A percentile compares a stretch with the other conserved stretches of the same genome.
phyloP scores from a whole-genome alignment of 2,113 vertebrate species.

The Pygoscelis adeliae region DNA sequence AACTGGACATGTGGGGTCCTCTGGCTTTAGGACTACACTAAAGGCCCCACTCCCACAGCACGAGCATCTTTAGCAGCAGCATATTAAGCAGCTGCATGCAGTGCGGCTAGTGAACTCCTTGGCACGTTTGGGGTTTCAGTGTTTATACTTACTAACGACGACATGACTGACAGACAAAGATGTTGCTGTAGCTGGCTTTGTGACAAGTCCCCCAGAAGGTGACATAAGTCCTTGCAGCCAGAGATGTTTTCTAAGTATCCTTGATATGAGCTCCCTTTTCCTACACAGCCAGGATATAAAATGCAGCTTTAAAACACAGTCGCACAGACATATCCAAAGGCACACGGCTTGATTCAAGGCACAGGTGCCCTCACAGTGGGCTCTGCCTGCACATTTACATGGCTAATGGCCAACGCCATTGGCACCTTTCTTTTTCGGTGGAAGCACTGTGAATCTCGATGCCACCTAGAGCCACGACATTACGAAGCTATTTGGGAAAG shows the following conservation, averaged over 20 bases:
- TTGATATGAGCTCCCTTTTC: background rate
- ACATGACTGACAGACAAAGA: background rate
- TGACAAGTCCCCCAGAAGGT: background rate
- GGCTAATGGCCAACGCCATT: background rate
- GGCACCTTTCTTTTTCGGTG: background rate
- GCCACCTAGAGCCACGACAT: background rate
- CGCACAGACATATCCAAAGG: background rate
- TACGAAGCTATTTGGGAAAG: background rate
- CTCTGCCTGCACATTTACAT: background rate
- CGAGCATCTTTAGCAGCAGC: background rate
- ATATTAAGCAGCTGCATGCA: background rate
- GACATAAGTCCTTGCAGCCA: background rate
- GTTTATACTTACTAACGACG: background rate
- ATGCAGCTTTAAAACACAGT: background rate
- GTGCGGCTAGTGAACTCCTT: background rate
- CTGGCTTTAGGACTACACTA: background rate
- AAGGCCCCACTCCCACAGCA: background rate
- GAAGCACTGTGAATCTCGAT: background rate
- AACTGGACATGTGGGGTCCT: background rate
- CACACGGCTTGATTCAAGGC: background rate
- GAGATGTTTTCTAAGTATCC: background rate
- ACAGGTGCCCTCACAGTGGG: background rate
- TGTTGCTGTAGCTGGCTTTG: conserved; percentile 2
- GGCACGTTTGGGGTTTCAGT: background rate
- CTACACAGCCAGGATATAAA: background rate